These are phyloP conservation scores for Linepithema humile DNA, from an alignment of 1,140 invertebrate species.

Conservation along the genomic window DNA sequence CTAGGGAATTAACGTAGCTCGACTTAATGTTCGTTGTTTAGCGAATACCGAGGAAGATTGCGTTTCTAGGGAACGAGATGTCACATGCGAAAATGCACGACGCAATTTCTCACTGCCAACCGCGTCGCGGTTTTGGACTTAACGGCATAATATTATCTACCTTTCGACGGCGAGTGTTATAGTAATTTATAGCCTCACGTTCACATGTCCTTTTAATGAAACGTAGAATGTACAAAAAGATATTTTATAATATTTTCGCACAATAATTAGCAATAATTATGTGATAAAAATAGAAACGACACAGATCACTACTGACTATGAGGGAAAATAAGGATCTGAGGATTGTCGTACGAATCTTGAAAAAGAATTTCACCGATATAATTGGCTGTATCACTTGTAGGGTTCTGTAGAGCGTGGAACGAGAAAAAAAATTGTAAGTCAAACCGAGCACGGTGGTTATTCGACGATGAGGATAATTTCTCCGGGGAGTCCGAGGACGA, in stretches of 20 bases:
- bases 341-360: slow-evolving; percentile 34
- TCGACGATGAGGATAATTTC: slow-evolving; percentile 68
- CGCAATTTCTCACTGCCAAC: slow-evolving; percentile 16
- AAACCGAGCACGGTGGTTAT: background rate
- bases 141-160: background rate
- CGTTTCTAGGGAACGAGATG: background rate
- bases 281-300: background rate
- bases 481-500: slow-evolving; percentile 55
- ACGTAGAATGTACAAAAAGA: too few relatives aligned
- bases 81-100: background rate
- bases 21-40: background rate
- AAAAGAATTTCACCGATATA: background rate
- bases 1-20: slow-evolving; percentile 20
- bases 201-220: too few relatives aligned
- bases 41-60: background rate
- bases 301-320: too few relatives aligned
- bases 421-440: slow-evolving; percentile 19
- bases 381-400: background rate
- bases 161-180: background rate
- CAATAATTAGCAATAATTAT: too few relatives aligned
- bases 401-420: background rate
- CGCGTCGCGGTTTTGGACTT: background rate
- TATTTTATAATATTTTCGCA: background rate
- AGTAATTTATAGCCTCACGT: too few relatives aligned
- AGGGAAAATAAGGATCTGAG: background rate